Evolutionary conservation across 1,140 invertebrate species (phyloP).

Genomic region (Pseudomyrmex cubaensis): DNA sequence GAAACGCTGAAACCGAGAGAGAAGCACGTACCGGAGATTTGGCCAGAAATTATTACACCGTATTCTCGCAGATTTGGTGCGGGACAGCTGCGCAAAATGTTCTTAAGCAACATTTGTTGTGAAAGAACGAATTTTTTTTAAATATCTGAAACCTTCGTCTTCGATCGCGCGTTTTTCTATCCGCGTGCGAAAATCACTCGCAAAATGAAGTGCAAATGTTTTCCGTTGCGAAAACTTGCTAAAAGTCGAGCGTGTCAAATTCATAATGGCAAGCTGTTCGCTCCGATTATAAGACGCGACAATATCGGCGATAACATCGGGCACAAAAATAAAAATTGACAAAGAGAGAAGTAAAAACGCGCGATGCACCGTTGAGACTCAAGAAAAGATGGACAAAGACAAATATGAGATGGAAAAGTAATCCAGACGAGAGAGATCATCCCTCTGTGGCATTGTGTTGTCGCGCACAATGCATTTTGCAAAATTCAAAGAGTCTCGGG

Average conservation of each 20-base stretch:
- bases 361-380: constrained; percentile 15
- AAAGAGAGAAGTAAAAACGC: constrained; percentile 22
- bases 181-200: no score
- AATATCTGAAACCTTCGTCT: not conserved
- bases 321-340: constrained; percentile 12
- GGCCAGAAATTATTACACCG: not conserved
- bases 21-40: not conserved
- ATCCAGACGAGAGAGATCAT: constrained; percentile 46
- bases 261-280: not conserved
- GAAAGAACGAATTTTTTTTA: not conserved
- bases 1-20: not conserved
- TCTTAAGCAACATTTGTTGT: no score
- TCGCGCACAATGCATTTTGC: constrained; percentile 55
- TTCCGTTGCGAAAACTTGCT: not conserved
- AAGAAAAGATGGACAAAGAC: constrained; percentile 20
- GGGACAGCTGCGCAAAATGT: no score
- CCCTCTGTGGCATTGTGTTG: constrained; percentile 42
- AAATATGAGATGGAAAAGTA: constrained; percentile 46
- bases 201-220: not conserved
- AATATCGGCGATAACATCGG: not conserved
- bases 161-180: no score
- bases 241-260: no score
- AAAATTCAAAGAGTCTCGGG: constrained; percentile 57
- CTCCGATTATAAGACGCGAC: not conserved
- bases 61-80: no score